Conservation (phyloP, 2,888 invertebrate species). For the Ochropleura plecta region DNA sequence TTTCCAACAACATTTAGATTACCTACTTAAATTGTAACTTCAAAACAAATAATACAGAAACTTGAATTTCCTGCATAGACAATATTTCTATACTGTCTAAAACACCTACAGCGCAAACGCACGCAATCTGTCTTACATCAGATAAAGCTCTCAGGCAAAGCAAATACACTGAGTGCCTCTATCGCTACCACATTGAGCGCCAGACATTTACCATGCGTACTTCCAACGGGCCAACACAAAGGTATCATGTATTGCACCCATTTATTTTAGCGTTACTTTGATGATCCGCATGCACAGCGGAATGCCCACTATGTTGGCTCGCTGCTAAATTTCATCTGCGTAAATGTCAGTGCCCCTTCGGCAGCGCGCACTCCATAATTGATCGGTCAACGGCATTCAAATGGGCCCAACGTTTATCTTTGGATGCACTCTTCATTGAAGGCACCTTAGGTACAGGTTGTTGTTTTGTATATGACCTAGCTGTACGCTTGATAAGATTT, state of each 20-base stretch:
- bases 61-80: conserved; percentile 20
- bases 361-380: conserved; percentile 76
- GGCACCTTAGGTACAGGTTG: conserved; percentile 60
- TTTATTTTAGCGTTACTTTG: conserved; percentile 78
- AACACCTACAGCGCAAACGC: conserved; percentile 8
- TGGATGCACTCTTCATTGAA: conserved; percentile 72
- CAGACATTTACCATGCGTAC: conserved; percentile 57
- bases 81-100: conserved; percentile 13
- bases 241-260: conserved; percentile 56
- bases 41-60: conserved; percentile 4
- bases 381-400: conserved; percentile 85
- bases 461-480: conserved; percentile 1
- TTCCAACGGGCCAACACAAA: conserved; percentile 40
- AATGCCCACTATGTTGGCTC: conserved; percentile 78
- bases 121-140: conserved; percentile 52
- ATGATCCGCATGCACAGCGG: conserved; percentile 72
- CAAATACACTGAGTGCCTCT: conserved; percentile 61
- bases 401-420: conserved; percentile 76
- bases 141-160: conserved; percentile 56
- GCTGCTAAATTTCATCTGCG: conserved; percentile 79
- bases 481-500: background rate
- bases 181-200: conserved; percentile 50
- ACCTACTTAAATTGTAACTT: background rate
- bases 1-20: background rate
- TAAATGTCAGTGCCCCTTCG: conserved; percentile 85